Evolutionary conservation across 2,113 vertebrate species (phyloP), one percentile per base, ranked within the genome.

Genomic region (Hiodon alosoides): DNA sequence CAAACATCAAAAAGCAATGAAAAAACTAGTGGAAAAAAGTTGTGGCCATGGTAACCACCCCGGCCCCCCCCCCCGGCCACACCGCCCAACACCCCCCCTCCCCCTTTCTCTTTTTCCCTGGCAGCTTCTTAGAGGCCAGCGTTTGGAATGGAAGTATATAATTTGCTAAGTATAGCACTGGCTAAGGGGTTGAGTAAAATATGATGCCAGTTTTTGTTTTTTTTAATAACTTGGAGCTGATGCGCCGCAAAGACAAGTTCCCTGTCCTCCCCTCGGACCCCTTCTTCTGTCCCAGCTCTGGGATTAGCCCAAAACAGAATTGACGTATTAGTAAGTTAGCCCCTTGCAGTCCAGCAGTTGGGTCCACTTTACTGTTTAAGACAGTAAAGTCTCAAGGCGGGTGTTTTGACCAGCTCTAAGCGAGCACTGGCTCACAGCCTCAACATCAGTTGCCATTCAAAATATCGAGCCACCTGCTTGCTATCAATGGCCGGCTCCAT

Each of bases 141-240:
- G 72, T 73, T 81, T 87, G 88, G 84, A 82, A 81, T 62, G 67
- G 61, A 74, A 85, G 71, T 80, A 78, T 90, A 86, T 90, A 83
- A 90, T 91, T 90, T 87, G 86, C 88, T 90, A 89, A 90, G 85
- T 89, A 85, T 90, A 91, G 84, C 81, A 52, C 80, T 84, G 83
- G 81, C 83, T 85, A 79, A 14, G 50, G 76, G 74, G 80, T 77
- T 70, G 67, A 79, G 80, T 69, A 64, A 76, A 75, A 79, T 69
- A 69, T 11, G 59, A 69, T 83, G 84, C 79, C 81, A 78, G 78
- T 78, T 82, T 82, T 46, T 59, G 72, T 67, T 78, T 78, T 62
- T 70, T 3, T 11, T 66, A 76, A 48, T 46, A 4, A 71, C 47
- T 14, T 7, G 46, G n/a, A 17, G 16, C 47, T 47, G 53, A 13